Conservation (phyloP, 2,113 vertebrate genomes). For the Gymnocephalus cernua region DNA sequence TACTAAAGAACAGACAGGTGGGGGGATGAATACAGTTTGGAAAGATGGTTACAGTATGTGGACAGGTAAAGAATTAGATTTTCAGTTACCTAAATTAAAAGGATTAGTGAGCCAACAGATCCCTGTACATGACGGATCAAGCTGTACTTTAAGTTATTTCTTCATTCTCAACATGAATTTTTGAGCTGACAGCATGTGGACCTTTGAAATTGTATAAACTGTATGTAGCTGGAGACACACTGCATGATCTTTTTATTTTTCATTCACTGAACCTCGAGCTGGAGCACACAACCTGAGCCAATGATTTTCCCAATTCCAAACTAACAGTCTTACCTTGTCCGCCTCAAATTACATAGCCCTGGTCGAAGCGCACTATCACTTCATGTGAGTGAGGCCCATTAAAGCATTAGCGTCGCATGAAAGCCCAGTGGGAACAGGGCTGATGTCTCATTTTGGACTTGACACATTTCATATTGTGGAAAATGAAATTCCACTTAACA, state of each 20-base stretch:
- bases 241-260: conserved; percentile 24
- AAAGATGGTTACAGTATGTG: neutral
- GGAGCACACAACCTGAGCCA: neutral
- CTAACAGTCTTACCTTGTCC: neutral
- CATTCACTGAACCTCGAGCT: neutral
- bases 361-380: neutral
- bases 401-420: too few species aligned
- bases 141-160: conserved; percentile 4
- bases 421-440: neutral
- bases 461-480: too few species aligned
- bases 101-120: neutral
- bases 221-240: conserved; percentile 14
- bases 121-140: neutral
- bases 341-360: neutral
- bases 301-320: neutral
- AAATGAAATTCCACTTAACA: neutral
- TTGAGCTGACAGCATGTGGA: conserved; percentile 30
- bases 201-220: neutral
- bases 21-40: neutral
- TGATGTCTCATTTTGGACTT: neutral
- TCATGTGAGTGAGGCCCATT: neutral
- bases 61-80: neutral
- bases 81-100: neutral
- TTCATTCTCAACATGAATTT: neutral
- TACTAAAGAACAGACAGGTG: neutral